Evolutionary conservation across 2,797 vertebrate species (phyloP).

Genomic region (Typhlichthys eigenmanni): DNA sequence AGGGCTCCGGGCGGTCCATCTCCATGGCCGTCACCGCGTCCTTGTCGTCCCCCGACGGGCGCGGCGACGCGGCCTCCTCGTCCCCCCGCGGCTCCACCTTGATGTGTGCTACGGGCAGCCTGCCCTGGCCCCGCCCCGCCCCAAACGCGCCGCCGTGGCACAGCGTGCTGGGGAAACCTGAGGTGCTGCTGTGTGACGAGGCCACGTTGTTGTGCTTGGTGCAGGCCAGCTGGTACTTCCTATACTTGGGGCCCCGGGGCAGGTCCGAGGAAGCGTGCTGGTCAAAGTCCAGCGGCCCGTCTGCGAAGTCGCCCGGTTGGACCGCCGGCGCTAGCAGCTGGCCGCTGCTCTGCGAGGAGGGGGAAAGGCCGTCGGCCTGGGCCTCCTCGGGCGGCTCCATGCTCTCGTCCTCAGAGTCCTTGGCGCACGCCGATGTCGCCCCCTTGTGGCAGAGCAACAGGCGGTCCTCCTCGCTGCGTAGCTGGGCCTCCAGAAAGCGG

Average conservation of each 20-base stretch:
- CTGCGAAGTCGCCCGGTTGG: slow-evolving; percentile 79
- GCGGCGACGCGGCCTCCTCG: slow-evolving; percentile 88
- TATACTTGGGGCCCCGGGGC: slow-evolving; percentile 95
- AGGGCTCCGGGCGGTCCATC: slow-evolving; percentile 82
- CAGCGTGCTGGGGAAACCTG: slow-evolving; percentile 98
- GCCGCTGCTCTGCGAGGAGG: slow-evolving; percentile 79
- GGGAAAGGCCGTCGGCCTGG: slow-evolving; percentile 73
- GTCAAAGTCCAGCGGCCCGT: slow-evolving; percentile 84
- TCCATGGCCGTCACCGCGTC: slow-evolving; percentile 88
- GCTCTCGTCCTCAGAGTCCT: slow-evolving; percentile 86
- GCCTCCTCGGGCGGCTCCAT: slow-evolving; percentile 87
- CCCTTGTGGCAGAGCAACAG: slow-evolving; percentile 88
- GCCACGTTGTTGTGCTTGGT: slow-evolving; percentile 96
- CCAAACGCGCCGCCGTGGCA: slow-evolving; percentile 77
- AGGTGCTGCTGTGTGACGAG: slow-evolving; percentile 95
- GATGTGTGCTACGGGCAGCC: slow-evolving; percentile 80
- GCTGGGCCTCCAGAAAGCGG: slow-evolving; percentile 96
- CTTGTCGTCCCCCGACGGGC: slow-evolving; percentile 89
- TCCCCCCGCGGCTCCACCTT: slow-evolving; percentile 92
- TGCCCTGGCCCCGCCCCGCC: slow-evolving; percentile 52
- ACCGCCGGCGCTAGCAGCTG: slow-evolving; percentile 74
- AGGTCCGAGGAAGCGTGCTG: slow-evolving; percentile 80
- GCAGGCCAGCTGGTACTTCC: slow-evolving; percentile 98
- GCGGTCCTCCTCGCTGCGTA: slow-evolving; percentile 90
- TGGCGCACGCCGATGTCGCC: slow-evolving; percentile 68